These are phyloP conservation scores for Miltochrista miniata DNA, from an alignment of 2,888 invertebrate species.

Conservation along the genomic window DNA sequence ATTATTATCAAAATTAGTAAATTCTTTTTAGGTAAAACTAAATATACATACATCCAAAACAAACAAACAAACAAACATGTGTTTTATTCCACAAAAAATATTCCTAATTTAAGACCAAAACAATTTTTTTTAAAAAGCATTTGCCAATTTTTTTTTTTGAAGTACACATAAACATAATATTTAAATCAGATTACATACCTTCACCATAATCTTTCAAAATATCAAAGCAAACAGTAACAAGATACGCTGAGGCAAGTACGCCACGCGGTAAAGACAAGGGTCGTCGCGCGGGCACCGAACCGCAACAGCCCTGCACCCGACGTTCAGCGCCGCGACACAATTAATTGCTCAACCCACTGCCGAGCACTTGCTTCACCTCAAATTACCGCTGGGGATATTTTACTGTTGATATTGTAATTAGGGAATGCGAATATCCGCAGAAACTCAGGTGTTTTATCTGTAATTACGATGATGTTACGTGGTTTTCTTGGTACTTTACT, in stretches of 20 bases:
- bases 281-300: constrained; percentile 46
- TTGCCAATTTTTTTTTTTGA: no score
- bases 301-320: constrained; percentile 51
- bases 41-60: no score
- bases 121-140: no score
- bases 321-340: constrained; percentile 42
- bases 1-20: no score
- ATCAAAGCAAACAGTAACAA: constrained; percentile 23
- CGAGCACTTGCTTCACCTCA: constrained; percentile 23
- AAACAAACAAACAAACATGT: no score
- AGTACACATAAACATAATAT: no score
- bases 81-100: no score
- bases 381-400: constrained; percentile 24
- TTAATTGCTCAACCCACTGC: constrained; percentile 45
- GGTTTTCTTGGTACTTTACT: no score
- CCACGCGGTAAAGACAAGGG: constrained; percentile 46
- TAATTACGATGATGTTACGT: no score
- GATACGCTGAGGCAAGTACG: constrained; percentile 31
- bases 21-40: no score
- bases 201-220: constrained; percentile 22
- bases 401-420: constrained; percentile 33
- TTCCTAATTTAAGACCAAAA: no score
- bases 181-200: no score
- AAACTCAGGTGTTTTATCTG: background rate
- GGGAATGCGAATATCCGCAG: constrained; percentile 20